These are phyloP conservation scores for Doryteuthis pealeii DNA, from an alignment of 1,140 invertebrate species.

Conservation along the genomic window DNA sequence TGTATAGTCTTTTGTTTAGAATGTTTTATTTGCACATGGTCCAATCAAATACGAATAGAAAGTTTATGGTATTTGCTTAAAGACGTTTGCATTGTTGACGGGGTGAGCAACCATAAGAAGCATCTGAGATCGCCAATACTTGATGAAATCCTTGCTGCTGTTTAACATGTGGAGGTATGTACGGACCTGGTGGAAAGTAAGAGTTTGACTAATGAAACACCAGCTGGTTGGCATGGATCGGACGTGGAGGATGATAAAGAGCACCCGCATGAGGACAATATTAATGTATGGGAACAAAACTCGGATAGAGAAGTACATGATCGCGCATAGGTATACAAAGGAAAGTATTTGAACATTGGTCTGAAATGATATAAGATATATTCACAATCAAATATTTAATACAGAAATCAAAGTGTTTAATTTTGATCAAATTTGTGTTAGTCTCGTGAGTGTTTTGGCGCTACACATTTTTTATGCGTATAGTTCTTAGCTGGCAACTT, in stretches of 20 bases:
- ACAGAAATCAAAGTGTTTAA: no score
- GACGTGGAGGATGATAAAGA: constrained; percentile 86
- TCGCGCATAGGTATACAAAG: constrained; percentile 90
- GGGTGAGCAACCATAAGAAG: constrained; percentile 89
- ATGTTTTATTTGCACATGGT: no score
- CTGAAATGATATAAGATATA: constrained; percentile 66
- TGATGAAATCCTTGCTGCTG: constrained; percentile 94
- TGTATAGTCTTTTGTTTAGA: no score
- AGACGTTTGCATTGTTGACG: no score
- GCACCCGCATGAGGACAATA: constrained; percentile 80
- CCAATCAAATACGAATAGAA: no score
- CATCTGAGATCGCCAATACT: constrained; percentile 98
- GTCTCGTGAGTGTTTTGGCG: no score
- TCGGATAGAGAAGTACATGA: constrained; percentile 96
- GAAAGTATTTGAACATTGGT: constrained; percentile 95
- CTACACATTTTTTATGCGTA: no score
- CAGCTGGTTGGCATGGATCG: constrained; percentile 87
- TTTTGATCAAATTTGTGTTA: no score
- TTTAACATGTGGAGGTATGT: constrained; percentile 96
- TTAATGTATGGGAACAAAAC: constrained; percentile 85
- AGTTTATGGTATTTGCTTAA: no score
- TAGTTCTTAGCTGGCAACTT: no score
- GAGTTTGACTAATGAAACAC: constrained; percentile 97
- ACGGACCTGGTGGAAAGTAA: constrained; percentile 98
- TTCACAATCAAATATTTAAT: no score